Evolutionary conservation across 2,797 vertebrate genomes (phyloP), one percentile per base, ranked within the genome.

Genomic region (Sebastes umbrosus): DNA sequence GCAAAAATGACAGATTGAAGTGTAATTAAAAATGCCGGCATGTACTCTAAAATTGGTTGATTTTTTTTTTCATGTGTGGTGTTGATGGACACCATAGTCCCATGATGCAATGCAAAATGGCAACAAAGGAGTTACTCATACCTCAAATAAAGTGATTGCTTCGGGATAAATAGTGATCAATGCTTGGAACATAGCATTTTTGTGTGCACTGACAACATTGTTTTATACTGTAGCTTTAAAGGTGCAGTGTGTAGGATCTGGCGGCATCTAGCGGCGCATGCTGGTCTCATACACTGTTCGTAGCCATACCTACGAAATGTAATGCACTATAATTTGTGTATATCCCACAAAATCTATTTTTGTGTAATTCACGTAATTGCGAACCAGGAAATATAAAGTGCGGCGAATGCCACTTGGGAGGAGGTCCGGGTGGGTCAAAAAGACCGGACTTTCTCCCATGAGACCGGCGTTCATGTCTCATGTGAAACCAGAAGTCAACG

Each of bases 381-480:
- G 0, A 50, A 1, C 43, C 3, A 46, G 43, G 43, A 46, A 46
- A 46, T 46, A 20, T 46, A 46, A 46, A 46, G 16, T 18, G 16
- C 6, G 43, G 43, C 1, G 16, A 46, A 46, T 6, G 0, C 43
- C 43, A 46, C 16, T 46, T 16, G 43, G 0, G 43, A 46, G 43
- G 43, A 18, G 43, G 43, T 18, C 14, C 0, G 43, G 14, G 0
- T 0, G 43, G 43, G 43, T 46, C 0, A 18, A 46, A 46, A 46
- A 18, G 2, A 46, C 43, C 0, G 3, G 43, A 46, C 43, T 18
- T 46, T 46, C 16, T 0, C 16, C 6, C 43, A 46, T 46, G 16
- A 46, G 43, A 46, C 43, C 43, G 16, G 43, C 0, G 43, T 4
- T 18, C 1, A 46, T 46, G 43, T 18, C 16, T 16, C 6, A 18